These are phyloP conservation scores for Athalia cordata DNA, from an alignment of 2,888 invertebrate species.

Conservation along the genomic window DNA sequence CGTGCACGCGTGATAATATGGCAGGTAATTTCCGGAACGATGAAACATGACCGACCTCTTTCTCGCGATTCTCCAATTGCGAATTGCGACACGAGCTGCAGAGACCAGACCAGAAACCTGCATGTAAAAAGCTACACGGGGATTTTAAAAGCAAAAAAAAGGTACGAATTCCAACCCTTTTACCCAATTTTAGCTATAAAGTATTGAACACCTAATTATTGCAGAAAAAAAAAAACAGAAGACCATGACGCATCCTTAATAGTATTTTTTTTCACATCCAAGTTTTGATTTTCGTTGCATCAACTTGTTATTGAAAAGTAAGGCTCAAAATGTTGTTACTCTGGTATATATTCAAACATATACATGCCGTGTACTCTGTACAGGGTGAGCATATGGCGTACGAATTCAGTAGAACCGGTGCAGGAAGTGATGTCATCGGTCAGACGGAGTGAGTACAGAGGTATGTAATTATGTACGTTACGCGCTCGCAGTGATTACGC, in stretches of 20 bases:
- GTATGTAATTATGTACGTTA: background rate
- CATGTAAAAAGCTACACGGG: background rate
- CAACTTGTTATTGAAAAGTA: no score
- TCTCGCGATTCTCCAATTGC: background rate
- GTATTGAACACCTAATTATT: background rate
- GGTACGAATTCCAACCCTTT: no score
- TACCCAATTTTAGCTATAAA: no score
- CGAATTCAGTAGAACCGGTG: background rate
- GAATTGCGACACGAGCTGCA: background rate
- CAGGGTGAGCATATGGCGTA: constrained; percentile 1
- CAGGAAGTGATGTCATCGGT: constrained; percentile 33
- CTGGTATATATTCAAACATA: background rate
- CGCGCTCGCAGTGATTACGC: no score
- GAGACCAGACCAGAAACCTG: background rate
- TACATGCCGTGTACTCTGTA: background rate
- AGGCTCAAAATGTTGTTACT: no score
- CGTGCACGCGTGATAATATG: constrained; percentile 67
- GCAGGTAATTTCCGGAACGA: constrained; percentile 67
- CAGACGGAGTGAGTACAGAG: constrained; percentile 20
- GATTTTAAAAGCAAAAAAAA: no score
- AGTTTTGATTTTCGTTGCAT: background rate
- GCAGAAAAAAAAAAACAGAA: background rate
- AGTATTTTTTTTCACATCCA: no score
- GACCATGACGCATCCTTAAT: no score
- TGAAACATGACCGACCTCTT: constrained; percentile 55